phyloP scores from a whole-genome alignment of 2,113 vertebrate genomes.

The Percina caprodes region DNA sequence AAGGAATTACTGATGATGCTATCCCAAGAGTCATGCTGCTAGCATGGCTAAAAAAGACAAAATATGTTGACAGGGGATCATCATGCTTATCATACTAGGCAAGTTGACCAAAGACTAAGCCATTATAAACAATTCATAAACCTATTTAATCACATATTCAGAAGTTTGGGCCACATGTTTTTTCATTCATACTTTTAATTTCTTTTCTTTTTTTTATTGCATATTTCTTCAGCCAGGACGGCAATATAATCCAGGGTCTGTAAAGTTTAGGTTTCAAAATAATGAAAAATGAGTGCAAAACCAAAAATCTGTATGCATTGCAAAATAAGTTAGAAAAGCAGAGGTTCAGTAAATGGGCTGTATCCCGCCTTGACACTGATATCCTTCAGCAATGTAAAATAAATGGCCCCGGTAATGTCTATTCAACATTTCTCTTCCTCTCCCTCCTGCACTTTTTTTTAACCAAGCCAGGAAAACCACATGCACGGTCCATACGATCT shows the following conservation, averaged over 20 bases:
- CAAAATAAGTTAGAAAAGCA: slow-evolving; percentile 36
- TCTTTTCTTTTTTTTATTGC: not conserved
- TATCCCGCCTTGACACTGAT: slow-evolving; percentile 53
- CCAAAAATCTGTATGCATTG: slow-evolving; percentile 15
- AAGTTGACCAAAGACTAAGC: no score
- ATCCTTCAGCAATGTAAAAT: slow-evolving; percentile 47
- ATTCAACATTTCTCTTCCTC: slow-evolving; percentile 67
- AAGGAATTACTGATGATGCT: not conserved
- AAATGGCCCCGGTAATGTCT: slow-evolving; percentile 57
- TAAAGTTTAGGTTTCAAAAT: slow-evolving; percentile 3
- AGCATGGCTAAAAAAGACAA: not conserved
- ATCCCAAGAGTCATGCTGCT: not conserved
- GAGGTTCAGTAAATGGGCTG: slow-evolving; percentile 50
- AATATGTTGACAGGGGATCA: not conserved
- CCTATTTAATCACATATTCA: not conserved
- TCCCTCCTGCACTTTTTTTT: slow-evolving; percentile 36
- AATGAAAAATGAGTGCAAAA: slow-evolving; percentile 10
- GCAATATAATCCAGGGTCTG: not conserved
- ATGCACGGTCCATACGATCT: slow-evolving; percentile 46
- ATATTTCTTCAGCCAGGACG: not conserved
- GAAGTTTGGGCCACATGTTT: not conserved
- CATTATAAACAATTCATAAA: not conserved
- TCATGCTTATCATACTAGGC: not conserved
- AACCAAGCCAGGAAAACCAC: slow-evolving; percentile 60
- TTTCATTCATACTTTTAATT: not conserved